Conservation (phyloP, 2,888 invertebrate species). For the Acleris laterana region DNA sequence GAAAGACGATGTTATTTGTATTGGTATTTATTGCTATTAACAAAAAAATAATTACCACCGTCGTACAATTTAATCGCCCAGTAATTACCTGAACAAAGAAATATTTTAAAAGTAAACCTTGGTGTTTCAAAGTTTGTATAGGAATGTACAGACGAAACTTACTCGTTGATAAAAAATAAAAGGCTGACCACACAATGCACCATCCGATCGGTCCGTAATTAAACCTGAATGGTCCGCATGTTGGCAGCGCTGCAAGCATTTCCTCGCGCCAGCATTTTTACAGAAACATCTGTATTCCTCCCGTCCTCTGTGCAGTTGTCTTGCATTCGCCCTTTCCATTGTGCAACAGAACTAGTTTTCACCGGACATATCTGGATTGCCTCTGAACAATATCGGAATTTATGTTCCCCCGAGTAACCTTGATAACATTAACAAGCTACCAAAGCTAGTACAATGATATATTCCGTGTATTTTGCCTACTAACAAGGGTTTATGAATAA, state of each 20-base stretch:
- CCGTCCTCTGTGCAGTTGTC: slow-evolving; percentile 50
- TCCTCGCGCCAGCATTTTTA: slow-evolving; percentile 25
- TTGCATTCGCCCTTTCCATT: slow-evolving; percentile 56
- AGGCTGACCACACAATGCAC: slow-evolving; percentile 1
- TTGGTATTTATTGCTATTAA: too few relatives aligned
- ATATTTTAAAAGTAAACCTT: too few relatives aligned
- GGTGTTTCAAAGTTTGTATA: not conserved
- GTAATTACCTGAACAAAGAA: too few relatives aligned
- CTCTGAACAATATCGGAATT: slow-evolving; percentile 65
- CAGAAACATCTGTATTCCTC: slow-evolving; percentile 33
- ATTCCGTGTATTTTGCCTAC: slow-evolving; percentile 33
- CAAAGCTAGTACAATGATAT: slow-evolving; percentile 44
- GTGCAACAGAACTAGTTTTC: slow-evolving; percentile 58
- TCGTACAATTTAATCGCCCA: too few relatives aligned
- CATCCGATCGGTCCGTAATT: slow-evolving; percentile 16
- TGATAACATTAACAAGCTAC: slow-evolving; percentile 66
- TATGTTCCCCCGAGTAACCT: slow-evolving; percentile 57
- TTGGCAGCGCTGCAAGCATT: slow-evolving; percentile 21
- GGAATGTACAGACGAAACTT: not conserved
- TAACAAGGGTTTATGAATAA: slow-evolving; percentile 32
- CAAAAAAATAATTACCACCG: too few relatives aligned
- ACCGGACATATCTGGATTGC: slow-evolving; percentile 38
- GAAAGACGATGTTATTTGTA: too few relatives aligned
- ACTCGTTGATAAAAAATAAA: not conserved
- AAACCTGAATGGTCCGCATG: slow-evolving; percentile 26